These are phyloP conservation scores for Drosophila infuscata DNA, from an alignment of 2,888 invertebrate genomes.

Conservation along the genomic window DNA sequence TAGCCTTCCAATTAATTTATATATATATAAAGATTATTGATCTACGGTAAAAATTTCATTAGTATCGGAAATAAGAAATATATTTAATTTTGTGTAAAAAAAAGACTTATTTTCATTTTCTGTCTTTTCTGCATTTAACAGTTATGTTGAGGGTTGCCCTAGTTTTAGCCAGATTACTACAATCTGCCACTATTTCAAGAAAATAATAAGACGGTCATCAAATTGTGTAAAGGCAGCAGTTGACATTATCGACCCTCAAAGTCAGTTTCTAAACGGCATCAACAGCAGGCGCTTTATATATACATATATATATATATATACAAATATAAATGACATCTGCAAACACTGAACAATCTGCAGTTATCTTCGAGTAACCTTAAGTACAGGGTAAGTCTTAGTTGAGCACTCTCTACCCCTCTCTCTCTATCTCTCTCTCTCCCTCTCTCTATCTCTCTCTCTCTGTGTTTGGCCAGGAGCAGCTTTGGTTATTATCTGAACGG, in stretches of 20 bases:
- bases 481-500: constrained; percentile 11
- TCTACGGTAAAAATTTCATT: neutral
- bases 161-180: neutral
- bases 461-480: neutral
- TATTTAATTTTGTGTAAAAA: neutral
- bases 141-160: neutral
- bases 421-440: neutral
- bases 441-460: neutral
- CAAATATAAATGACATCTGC: neutral
- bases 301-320: too few relatives aligned
- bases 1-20: neutral
- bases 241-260: neutral
- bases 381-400: neutral
- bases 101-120: neutral
- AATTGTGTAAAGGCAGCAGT: neutral
- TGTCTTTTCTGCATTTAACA: neutral
- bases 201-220: neutral
- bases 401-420: too few relatives aligned
- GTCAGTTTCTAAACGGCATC: neutral
- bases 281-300: neutral
- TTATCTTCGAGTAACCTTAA: neutral
- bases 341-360: neutral
- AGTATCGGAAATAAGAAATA: neutral
- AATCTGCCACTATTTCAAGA: neutral
- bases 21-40: neutral